Percentiles rank a stretch among this genome's conserved stretches.
These are phyloP conservation scores for Neodiprion virginianus DNA, from an alignment of 1,140 invertebrate genomes.

Conservation along the genomic window DNA sequence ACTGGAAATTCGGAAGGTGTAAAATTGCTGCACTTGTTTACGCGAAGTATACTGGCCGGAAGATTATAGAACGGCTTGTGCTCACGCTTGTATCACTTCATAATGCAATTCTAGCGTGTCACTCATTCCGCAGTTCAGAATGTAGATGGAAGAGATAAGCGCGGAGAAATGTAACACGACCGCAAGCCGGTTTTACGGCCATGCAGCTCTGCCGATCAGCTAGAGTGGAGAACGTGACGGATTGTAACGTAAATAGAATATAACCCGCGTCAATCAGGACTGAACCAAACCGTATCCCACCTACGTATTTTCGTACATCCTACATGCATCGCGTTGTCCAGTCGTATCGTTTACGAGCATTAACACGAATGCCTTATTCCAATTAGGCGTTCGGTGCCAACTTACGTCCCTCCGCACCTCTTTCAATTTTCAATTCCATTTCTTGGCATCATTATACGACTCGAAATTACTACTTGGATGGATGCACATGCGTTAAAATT, in stretches of 20 bases:
- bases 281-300: neutral
- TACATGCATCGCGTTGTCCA: neutral
- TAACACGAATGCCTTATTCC: neutral
- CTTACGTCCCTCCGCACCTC: too few species aligned
- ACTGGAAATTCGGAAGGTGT: neutral
- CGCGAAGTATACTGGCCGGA: neutral
- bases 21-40: neutral
- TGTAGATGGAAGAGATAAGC: neutral
- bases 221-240: neutral
- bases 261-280: neutral
- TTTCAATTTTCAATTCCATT: neutral
- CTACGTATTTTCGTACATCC: neutral
- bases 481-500: too few species aligned
- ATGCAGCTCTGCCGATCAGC: neutral
- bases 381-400: too few species aligned
- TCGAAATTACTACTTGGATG: too few species aligned
- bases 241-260: constrained; percentile 3
- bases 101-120: neutral
- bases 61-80: neutral
- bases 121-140: neutral
- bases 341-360: neutral
- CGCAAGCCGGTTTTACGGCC: neutral
- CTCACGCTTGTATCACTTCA: neutral
- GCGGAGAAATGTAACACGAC: neutral
- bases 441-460: neutral